Evolutionary conservation across 1,140 invertebrate species (phyloP), one percentile per base, ranked within the genome.

Genomic region (Oncopodura yosiiana): DNA sequence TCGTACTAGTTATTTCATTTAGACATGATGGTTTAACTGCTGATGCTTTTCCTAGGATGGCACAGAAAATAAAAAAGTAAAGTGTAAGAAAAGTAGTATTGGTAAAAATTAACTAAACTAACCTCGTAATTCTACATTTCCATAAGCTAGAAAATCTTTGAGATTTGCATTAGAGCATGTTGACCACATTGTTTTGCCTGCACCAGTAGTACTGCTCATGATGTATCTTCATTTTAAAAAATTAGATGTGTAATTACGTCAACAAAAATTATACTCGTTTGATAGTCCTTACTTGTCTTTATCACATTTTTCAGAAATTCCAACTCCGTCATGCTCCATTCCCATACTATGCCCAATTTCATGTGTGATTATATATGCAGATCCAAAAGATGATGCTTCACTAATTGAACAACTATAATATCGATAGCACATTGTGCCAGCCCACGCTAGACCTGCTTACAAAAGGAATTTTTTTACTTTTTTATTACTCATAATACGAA

Each of bases 261-360:
- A 41, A 41, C 11, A 41, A 6, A 18, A 9, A 41, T 6, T 18
- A 41, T 14, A n/a, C n/a, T n/a, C n/a, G n/a, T n/a, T 9, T 1
- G 68, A 69, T 69, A 70, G 70, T 2, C 70, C 62, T 42, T 58
- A 69, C 32, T 66, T 66, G 11, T 67, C 63, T 11, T 58, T 56
- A 50, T 69, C 62, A 29, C 68, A 69, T 4, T 49, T 32, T 34
- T 67, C 65, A 24, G 62, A 66, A 30, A 67, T 65, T 24, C 67
- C 67, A 21, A 53, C 44, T 11, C 69, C 69, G 54, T 70, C 69
- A 52, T 70, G 69, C 38, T 70, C 67, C 69, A 70, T 70, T 11
- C 69, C 69, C 24, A 70, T 37, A 55, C 67, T 67, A 48, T 69
- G 68, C n/a, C 68, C 68, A 55, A 70, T 67, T 51, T 70, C 69